Base-by-base conservation (phyloP, 1,140 invertebrate species). In the Samia ricini region DNA sequence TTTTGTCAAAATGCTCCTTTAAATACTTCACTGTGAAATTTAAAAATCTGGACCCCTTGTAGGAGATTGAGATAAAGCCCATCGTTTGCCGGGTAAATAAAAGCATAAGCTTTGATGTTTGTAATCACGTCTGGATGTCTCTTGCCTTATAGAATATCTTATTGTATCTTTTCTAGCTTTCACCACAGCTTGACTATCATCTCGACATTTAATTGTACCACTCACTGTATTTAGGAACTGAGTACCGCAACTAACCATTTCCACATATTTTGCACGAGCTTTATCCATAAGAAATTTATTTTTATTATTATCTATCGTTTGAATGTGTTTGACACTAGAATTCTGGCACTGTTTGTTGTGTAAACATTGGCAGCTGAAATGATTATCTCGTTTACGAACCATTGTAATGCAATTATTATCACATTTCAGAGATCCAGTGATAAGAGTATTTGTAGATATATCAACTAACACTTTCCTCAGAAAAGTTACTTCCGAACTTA, bases 1-100 rank as follows among this genome's bases (percentile, higher is more conserved):
- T 26, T 26, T 26, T 26, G 26, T n/a, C n/a, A n/a, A 42, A 5
- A 42, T 8, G 7, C 10, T 42, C 12, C 15, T 42, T 52, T 57
- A 57, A 52, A 52, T 18, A 51, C 26, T 50, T 70, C 71, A 69
- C 59, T 71, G 63, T 24, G 54, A 48, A 58, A 26, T 36, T 69
- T 60, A 84, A 70, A 88, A 88, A 67, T 88, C 85, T 20, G 85
- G 85, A 20, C 85, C 85, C 63, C 66, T 71, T 18, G 55, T 71
- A 33, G 73, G 75, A 56, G 74, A 73, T 20, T 66, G 74, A 42
- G 77, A 69, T 52, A 88, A 54, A 50, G 83, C 77, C 85, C 85
- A 88, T 49, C 73, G 62, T 59, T 75, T 83, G 10, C 18, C 22
- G 2, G 33, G 33, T 42, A 42, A 33, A 36, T 42, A 36, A 21